Conservation (phyloP, 2,797 vertebrate species). For the Betta splendens region DNA sequence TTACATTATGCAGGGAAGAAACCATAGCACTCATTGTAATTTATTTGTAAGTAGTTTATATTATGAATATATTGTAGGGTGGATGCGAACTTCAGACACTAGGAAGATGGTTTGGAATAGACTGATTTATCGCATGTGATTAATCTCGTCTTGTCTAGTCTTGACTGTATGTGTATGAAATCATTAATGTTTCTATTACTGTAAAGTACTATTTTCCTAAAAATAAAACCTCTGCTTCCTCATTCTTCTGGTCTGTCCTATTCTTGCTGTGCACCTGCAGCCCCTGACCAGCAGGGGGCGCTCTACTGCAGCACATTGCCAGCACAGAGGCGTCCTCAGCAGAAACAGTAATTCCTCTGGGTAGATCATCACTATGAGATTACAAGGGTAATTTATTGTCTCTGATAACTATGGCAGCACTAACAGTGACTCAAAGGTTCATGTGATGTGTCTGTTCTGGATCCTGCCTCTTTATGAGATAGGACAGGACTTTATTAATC, state of each 20-base stretch:
- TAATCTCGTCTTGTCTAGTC: not conserved
- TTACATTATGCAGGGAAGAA: too few relatives aligned
- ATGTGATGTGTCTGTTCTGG: not conserved
- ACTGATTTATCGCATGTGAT: not conserved
- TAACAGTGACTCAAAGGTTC: not conserved
- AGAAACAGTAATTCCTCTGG: too few relatives aligned
- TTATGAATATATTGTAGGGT: too few relatives aligned
- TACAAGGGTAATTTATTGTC: too few relatives aligned
- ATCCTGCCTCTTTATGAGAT: too few relatives aligned
- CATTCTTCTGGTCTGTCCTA: not conserved
- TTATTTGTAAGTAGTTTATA: too few relatives aligned
- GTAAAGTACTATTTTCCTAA: not conserved
- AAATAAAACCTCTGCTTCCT: slow-evolving; percentile 6
- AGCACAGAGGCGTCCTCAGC: too few relatives aligned
- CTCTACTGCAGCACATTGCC: too few relatives aligned
- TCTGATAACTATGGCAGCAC: not conserved
- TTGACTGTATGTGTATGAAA: not conserved
- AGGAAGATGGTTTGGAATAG: not conserved
- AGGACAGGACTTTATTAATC: too few relatives aligned
- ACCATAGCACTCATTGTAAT: too few relatives aligned
- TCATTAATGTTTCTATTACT: too few relatives aligned
- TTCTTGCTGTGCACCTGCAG: not conserved
- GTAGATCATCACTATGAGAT: too few relatives aligned
- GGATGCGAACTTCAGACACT: not conserved
- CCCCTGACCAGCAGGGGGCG: slow-evolving; percentile 13